Evolutionary conservation across 2,888 invertebrate genomes (phyloP), one percentile per base, ranked within the genome.

Genomic region (Eledona agricola): DNA sequence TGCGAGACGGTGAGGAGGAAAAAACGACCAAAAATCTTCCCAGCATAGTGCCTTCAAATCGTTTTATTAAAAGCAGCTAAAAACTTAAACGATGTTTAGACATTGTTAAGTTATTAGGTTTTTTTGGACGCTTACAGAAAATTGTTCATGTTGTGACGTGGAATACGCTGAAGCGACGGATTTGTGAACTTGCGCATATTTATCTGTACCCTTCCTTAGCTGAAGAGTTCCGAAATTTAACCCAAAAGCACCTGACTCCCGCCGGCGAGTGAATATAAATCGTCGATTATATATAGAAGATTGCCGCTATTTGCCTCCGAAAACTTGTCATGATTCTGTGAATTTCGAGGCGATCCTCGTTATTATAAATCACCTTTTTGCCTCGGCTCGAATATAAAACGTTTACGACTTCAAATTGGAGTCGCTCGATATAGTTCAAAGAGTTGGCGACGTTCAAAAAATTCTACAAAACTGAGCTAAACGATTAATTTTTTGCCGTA

Each of bases 31-130:
- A 60, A 58, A 63, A 60, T 49, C 49, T 45, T 38, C 49, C 22
- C 47, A 17, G 20, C 46, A 51, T 53, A 38, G 42, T 50, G 32
- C 53, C 49, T 57, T 51, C 46, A 49, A 58, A 55, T 52, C 59
- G 59, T 64, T 64, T 63, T 51, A 60, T 62, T 63, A 56, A 45
- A 42, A 60, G 52, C 46, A 58, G 51, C 49, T 56, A 60, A 64
- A 61, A 64, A 63, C 60, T 60, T 61, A 60, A 63, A 58, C 54
- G 58, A 58, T 60, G 55, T 60, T 58, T 54, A 62, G 52, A 56
- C 57, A 60, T 63, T 58, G 58, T 63, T 61, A 61, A 57, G 60
- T 60, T 58, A 60, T 63, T 63, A 62, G 60, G 57, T 62, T 60
- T 58, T 59, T 56, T 40, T 2, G 15, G 13, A 26, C 26, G 17